Base-by-base conservation (phyloP, 1,140 invertebrate species). In the fruit fly (Drosophila melanogaster) region DNA sequence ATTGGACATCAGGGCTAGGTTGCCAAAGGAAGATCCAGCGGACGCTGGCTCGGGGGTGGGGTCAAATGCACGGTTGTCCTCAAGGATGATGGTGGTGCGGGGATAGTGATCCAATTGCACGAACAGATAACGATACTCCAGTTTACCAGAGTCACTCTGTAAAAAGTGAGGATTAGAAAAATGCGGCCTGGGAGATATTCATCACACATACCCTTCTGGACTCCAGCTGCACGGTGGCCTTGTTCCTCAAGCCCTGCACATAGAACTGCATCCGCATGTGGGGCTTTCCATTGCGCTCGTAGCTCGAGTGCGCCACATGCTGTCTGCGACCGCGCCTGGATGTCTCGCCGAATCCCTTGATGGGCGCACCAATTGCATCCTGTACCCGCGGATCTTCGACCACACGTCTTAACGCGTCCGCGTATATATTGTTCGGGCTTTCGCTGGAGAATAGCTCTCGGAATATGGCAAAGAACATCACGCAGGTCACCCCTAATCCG, bases 231-330 rank as follows among this genome's bases (percentile, higher is more conserved):
- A 96, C 97, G 55, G 96, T 97, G 8, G 94, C 98, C 79, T 95
- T 95, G 74, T 95, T 95, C 59, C 95, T 93, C 33, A 94, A 93
- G 22, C 98, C 97, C 93, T 98, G 95, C 38, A 98, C 94, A 90
- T 98, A 97, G 93, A 98, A 98, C 90, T 96, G 95, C 95, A 98
- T 97, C 79, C 96, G 94, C 93, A 98, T 95, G 83, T 96, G 95
- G 75, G 95, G 95, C 14, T 94, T 93, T 22, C 96, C 97, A 92
- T 97, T 94, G 38, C 95, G 95, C 59, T 95, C 93, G 92, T 96
- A 97, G 71, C 95, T 93, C 35, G 93, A 92, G 93, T 97, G 96
- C 66, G 96, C 97, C 71, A 93, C 95, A 94, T 94, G 94, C 67
- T 94, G 94, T 4, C 96, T 92, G 58, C 97, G 93, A 44, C 97